phyloP scores from a whole-genome alignment of 2,113 vertebrate species.

The Lamprotornis superbus region DNA sequence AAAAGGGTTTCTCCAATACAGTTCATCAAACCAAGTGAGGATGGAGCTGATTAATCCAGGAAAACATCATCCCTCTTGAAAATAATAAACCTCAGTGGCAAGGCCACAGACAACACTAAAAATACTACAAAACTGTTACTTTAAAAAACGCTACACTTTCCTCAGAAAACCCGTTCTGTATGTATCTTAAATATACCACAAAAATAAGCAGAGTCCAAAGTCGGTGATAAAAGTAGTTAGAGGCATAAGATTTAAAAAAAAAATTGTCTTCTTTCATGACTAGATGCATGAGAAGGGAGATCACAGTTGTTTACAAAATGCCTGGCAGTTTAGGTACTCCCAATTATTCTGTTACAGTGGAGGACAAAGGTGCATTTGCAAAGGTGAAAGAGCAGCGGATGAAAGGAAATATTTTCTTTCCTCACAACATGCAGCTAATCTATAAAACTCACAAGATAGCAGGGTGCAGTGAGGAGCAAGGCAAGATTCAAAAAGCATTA shows the following conservation, averaged over 20 bases:
- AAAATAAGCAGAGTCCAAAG: not conserved
- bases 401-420: constrained; percentile 19
- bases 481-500: not conserved
- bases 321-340: not conserved
- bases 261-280: not conserved
- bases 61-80: not conserved
- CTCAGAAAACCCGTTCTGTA: not conserved
- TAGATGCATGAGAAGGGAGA: not conserved
- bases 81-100: not conserved
- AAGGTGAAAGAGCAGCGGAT: constrained; percentile 10
- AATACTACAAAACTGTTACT: not conserved
- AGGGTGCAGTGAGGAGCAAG: not conserved
- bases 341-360: constrained; percentile 2
- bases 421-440: not conserved
- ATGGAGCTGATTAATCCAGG: not conserved
- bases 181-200: not conserved
- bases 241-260: not conserved
- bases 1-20: not conserved
- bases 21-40: not conserved
- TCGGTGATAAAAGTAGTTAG: not conserved
- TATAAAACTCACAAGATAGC: not conserved
- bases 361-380: constrained; percentile 1
- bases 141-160: not conserved
- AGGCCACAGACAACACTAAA: not conserved
- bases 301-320: not conserved